Base-by-base conservation (phyloP, 2,797 vertebrate species). In the Botia almorhae region DNA sequence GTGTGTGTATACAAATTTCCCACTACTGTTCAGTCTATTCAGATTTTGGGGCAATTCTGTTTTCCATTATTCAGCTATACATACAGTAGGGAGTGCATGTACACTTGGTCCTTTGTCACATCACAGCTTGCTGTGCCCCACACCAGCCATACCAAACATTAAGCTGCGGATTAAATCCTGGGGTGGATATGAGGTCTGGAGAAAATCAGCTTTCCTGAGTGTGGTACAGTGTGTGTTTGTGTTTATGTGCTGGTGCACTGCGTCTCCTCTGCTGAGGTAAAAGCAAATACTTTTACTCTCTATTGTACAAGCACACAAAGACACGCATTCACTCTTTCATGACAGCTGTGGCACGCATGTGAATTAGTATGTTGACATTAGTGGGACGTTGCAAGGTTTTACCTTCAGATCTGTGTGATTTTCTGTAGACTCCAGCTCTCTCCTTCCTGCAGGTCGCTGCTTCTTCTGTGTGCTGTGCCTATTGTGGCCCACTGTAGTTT, bases 91-190 rank as follows among this genome's bases (percentile, higher is more conserved):
- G n/a, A n/a, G n/a, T 23, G 21, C 23, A 53, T 39, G 13, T 48
- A 46, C 64, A 10, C 64, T 56, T 29, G 26, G 58, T 70, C 51
- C 70, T 36, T 29, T 71, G 81, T 83, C 79, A 68, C 46, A 58
- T 50, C 72, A 61, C 46, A 72, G 21, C 79, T 80, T 29, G 58
- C 70, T 81, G 69, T 13, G 16, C 75, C 69, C 73, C 56, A 75
- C 53, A 61, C 78, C 55, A 75, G 60, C 67, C 76, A 81, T 80
- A 79, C 68, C 67, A 81, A 51, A 60, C 58, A 65, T 74, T 84
- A 71, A 78, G 79, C 70, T 65, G 51, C 67, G 70, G 75, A 84
- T 84, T 81, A 78, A 78, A 60, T 81, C 39, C 76, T 46, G 29
- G 68, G 50, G 67, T 76, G 67, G 71, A 58, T 71, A 50, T 80